Conservation (phyloP, 2,113 vertebrate species). For the rat (Rattus norvegicus) region GRCr8 NC_086026.1:121924501-121925000, state of each 20-base stretch:
- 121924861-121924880: background rate
- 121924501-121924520: conserved; percentile 28
- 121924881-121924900: background rate
- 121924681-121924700: conserved; percentile 33
- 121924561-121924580: conserved; percentile 30
- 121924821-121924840: background rate
- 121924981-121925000: background rate
- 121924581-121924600: conserved; percentile 48
- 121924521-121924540: background rate
- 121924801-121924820: background rate
- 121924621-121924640: conserved; percentile 22
- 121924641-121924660: background rate
- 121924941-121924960: background rate
- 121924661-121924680: conserved; percentile 32
- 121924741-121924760: background rate
- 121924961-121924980: background rate
- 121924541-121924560: conserved; percentile 1
- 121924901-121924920: background rate
- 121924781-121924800: background rate
- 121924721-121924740: background rate
- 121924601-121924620: conserved; percentile 53
- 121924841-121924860: background rate
- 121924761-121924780: background rate
- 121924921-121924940: background rate
- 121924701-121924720: conserved; percentile 17